Base-by-base conservation (phyloP, 2,113 vertebrate genomes). In the Tiliqua scincoides region DNA sequence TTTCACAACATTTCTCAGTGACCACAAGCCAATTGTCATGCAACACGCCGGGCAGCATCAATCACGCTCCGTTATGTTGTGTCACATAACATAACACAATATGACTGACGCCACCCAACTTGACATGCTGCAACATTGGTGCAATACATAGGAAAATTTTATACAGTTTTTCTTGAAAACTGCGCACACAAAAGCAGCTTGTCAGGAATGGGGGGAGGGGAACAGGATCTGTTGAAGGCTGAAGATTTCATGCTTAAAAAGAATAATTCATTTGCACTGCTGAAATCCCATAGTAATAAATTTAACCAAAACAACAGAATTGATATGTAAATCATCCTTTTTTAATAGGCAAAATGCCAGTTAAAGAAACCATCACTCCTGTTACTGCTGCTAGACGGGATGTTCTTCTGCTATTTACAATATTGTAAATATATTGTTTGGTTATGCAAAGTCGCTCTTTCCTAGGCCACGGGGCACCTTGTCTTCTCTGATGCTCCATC, bases 141-240 rank as follows among this genome's bases (percentile, higher is more conserved):
- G 0, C 85, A 85, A 91, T 68, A 86, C 0, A 0, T 2, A 15
- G 54, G 57, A 84, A 79, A 94, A 85, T 84, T 88, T 0, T 3
- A 75, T 79, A 83, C 1, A 79, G 85, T 88, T 91, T 87, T 89
- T 79, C 84, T 73, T 61, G 63, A 63, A 89, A 93, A 83, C 59
- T 83, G 75, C 20, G 11, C 8, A 85, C 62, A 88, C 30, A 83
- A 87, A 86, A 85, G 48, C 25, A 3, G 0, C 65, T 80, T 48
- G 0, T 85, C 90, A 90, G 85, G 7, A 68, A 72, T 89, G 37
- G 52, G 84, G 86, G 0, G 2, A 74, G 43, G 86, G 43, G 74
- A 6, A 32, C 20, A 10, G 35, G 43, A 57, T 37, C n/a, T 27
- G 2, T 35, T 72, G 52, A 82, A 71, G 52, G 68, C 12, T 72